Percentiles rank a stretch among this genome's conserved stretches.
Conservation (phyloP, 1,140 invertebrate genomes). For the Drosophila teissieri region DNA sequence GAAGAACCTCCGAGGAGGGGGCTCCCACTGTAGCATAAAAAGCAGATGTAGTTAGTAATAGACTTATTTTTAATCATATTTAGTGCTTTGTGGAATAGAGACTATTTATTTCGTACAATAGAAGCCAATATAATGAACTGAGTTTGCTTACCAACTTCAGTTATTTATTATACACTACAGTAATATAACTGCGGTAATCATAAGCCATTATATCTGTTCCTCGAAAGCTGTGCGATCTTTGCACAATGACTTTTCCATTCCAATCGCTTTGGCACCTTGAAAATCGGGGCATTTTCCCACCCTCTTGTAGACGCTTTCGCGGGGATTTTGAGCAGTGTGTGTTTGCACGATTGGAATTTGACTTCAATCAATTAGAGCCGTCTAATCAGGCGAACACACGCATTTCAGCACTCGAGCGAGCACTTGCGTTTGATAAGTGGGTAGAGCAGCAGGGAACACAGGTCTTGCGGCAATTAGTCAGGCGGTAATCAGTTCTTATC, state of each 20-base stretch:
- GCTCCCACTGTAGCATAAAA: too few relatives aligned
- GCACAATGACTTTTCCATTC: conserved; percentile 2
- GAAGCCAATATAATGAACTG: too few relatives aligned
- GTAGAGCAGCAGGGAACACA: conserved; percentile 49
- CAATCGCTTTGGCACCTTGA: conserved; percentile 12
- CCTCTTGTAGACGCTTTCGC: neutral
- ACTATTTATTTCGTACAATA: too few relatives aligned
- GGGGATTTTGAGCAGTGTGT: conserved; percentile 1
- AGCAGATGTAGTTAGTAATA: too few relatives aligned
- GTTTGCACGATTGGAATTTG: conserved; percentile 63
- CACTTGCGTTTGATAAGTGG: conserved; percentile 35
- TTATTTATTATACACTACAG: neutral
- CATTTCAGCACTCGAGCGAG: conserved; percentile 37
- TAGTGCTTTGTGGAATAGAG: too few relatives aligned
- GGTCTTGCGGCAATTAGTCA: conserved; percentile 68
- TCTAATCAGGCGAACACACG: conserved; percentile 57
- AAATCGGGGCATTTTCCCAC: conserved; percentile 13
- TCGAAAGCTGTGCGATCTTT: conserved; percentile 1
- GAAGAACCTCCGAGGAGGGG: neutral
- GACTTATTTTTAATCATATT: too few relatives aligned
- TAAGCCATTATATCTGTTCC: neutral
- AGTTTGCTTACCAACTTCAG: too few relatives aligned
- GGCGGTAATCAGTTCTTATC: conserved; percentile 54
- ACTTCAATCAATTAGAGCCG: conserved; percentile 64
- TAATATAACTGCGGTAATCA: neutral